Evolutionary conservation across 2,888 invertebrate species (phyloP), one percentile per base, ranked within the genome.

Genomic region (Carterocephalus palaemon): DNA sequence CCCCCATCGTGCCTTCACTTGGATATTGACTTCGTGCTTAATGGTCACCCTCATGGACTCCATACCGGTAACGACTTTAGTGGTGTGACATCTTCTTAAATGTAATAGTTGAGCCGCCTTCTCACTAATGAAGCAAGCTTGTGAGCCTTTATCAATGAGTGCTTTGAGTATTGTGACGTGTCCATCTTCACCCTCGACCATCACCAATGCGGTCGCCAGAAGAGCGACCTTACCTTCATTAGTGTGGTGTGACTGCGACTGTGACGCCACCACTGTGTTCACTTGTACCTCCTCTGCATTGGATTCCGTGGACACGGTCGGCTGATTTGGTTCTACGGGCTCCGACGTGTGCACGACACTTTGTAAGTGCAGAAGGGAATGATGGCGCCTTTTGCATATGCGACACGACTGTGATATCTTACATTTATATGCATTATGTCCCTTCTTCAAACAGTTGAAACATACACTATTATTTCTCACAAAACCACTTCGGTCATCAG

Each of bases 81-180:
- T 34, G 3, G 19, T 28, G 3, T 13, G 19, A 29, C 15, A 22
- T 48, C 37, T 49, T 4, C 31, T 45, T 1, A 53, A 28, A 16
- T 36, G 49, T 9, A 54, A 24, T 4, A 45, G 8, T 46, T 57
- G 55, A 39, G 46, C 43, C 23, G 52, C 53, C 22, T 43, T 47
- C 38, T 54, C 52, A 10, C 39, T 54, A n/a, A 56, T 41, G 29
- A 56, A 56, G 5, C 32, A 32, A 23, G 47, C 49, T 47, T 55
- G 51, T 6, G 52, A 53, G 2, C 51, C 51, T 28, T 39, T 46
- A 16, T 56, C 56, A 2, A 54, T 32, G 20, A 54, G 16, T 4
- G 53, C 50, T 4, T 41, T 34, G 9, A 55, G 19, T 6, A 39
- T 4, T 1, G 37, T 47, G 4, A 29, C 41, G 15, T 42, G 43